A percentile compares a stretch with the other conserved stretches of the same genome.
phyloP scores from a whole-genome alignment of 1,140 invertebrate species.

The Lethrus apterus region DNA sequence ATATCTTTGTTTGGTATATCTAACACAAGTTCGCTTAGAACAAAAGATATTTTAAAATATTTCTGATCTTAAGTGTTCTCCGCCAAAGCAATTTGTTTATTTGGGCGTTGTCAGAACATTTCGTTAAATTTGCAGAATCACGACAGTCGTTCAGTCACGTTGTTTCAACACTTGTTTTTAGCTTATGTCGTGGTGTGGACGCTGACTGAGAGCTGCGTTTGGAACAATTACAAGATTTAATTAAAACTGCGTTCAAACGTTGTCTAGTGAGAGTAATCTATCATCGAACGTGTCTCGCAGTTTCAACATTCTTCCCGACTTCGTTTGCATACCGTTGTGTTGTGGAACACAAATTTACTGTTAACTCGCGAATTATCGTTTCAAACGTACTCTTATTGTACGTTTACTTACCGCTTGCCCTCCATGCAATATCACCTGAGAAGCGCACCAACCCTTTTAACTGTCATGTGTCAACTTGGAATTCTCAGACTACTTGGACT shows the following conservation, averaged over 20 bases:
- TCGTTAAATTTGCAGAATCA: conserved; percentile 38
- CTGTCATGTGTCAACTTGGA: conserved; percentile 25
- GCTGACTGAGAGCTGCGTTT: conserved; percentile 23
- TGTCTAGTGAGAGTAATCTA: conserved; percentile 40
- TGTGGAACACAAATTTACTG: too few species aligned
- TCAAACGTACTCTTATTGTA: too few species aligned
- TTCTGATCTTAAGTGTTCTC: too few species aligned
- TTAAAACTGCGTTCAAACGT: conserved; percentile 40
- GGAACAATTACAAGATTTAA: conserved; percentile 43
- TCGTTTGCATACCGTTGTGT: conserved; percentile 25
- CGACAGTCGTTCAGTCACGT: conserved; percentile 36
- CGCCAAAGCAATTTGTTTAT: too few species aligned
- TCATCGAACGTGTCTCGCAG: conserved; percentile 37
- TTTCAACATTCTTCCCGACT: conserved; percentile 35
- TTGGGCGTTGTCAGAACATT: too few species aligned
- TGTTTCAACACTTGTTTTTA: conserved; percentile 35
- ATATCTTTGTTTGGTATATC: too few species aligned
- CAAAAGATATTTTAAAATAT: too few species aligned
- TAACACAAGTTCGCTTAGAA: too few species aligned
- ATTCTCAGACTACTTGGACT: conserved; percentile 21
- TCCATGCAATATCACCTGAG: conserved; percentile 3
- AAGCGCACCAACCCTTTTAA: conserved; percentile 21
- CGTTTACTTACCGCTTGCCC: too few species aligned
- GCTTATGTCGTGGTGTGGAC: conserved; percentile 22
- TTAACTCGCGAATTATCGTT: too few species aligned